Base-by-base conservation (phyloP, 1,140 invertebrate species). In the Batillaria attramentaria region DNA sequence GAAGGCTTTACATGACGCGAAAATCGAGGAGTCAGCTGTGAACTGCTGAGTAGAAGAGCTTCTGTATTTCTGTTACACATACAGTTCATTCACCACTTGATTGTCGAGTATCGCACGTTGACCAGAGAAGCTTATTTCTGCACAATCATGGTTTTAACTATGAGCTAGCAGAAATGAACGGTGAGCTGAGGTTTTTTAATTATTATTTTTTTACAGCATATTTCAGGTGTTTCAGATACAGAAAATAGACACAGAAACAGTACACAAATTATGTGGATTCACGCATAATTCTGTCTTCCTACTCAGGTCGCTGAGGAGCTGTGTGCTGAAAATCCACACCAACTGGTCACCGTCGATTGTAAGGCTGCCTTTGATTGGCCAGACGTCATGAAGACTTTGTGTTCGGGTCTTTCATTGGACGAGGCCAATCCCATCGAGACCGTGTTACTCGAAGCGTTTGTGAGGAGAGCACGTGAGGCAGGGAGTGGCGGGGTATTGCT, bases 301-400 rank as follows among this genome's bases (percentile, higher is more conserved):
- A 1, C 24, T 18, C 66, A 69, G 66, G 66, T 69, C 3, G 66
- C 66, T 13, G 66, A 69, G 28, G 66, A 69, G n/a, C 66, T 69
- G 5, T 16, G 37, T 20, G 16, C 18, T 13, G 66, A 69, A 20
- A 35, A 69, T 5, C 16, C 33, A 8, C n/a, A n/a, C n/a, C n/a
- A n/a, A n/a, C n/a, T n/a, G n/a, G n/a, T n/a, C 72, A 73, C 46
- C 31, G 46, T 73, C 39, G 50, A 73, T 35, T 73, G 72, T 37
- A 18, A 18, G 5, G 46, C 43, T 16, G 46, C 72, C 4, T 8
- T 50, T n/a, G 72, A 73, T 73, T 73, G 72, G 72, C 50, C 72
- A n/a, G 72, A 20, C 0, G 33, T 73, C 46, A 73, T 73, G 72
- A 43, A 16, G 1, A 31, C 46, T 13, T 57, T 73, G 10, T 73